A percentile compares a stretch with the other conserved stretches of the same genome.
phyloP scores from a whole-genome alignment of 64 coral and sea anemone genomes.

The Platygyra sinensis region DNA sequence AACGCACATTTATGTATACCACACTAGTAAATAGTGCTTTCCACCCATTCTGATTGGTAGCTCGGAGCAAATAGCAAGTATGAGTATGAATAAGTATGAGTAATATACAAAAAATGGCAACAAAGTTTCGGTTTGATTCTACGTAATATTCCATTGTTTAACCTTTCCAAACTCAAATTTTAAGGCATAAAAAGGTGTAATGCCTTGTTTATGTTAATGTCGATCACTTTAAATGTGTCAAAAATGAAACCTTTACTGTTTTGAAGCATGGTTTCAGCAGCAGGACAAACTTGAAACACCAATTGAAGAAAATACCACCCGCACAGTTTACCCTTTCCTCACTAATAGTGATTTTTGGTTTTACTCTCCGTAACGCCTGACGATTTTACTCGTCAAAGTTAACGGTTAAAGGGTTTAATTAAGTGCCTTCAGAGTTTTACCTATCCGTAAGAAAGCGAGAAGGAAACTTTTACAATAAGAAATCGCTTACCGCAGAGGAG shows the following conservation, averaged over 20 bases:
- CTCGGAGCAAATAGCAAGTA: no score
- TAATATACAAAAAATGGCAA: no score
- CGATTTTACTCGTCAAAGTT: conserved; percentile 13
- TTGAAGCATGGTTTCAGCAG: conserved; percentile 23
- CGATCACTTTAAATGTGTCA: conserved; percentile 1
- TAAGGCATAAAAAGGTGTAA: conserved; percentile 11
- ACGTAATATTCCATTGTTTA: not conserved
- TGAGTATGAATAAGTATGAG: no score
- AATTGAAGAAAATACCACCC: no score
- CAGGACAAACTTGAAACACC: conserved; percentile 6
- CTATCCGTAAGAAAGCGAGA: conserved; percentile 21
- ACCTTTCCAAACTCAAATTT: conserved; percentile 2
- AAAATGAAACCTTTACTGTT: conserved; percentile 14
- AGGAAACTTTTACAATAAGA: conserved; percentile 14
- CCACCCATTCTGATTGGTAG: not conserved
- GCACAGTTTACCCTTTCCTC: conserved; percentile 11
- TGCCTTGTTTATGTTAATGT: conserved; percentile 13
- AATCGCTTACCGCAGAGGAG: not conserved
- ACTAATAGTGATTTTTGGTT: not conserved
- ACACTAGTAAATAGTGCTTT: not conserved
- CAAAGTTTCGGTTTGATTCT: not conserved
- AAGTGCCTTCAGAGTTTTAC: conserved; percentile 17
- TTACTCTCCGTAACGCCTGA: not conserved
- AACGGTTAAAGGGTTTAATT: conserved; percentile 12
- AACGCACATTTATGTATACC: conserved; percentile 24